phyloP scores from a whole-genome alignment of 2,113 vertebrate species.

The Xenopus laevis region DNA sequence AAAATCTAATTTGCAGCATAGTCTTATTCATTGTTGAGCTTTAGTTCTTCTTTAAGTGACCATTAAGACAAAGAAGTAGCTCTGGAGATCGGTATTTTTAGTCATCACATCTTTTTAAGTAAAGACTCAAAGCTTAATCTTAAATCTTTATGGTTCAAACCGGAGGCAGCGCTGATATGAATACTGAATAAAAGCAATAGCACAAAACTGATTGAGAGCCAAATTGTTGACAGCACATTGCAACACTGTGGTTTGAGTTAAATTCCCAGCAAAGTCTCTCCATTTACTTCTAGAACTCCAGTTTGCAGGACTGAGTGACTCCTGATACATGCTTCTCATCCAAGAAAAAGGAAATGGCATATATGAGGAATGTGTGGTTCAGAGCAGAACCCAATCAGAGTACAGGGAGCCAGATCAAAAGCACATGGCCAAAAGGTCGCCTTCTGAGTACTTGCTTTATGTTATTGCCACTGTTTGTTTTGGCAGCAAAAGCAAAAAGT shows the following conservation, averaged over 20 bases:
- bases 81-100: no score
- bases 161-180: no score
- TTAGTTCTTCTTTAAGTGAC: no score
- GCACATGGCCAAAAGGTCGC: slow-evolving; percentile 23
- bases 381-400: slow-evolving; percentile 30
- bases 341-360: slow-evolving; percentile 41
- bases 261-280: slow-evolving; percentile 8
- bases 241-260: slow-evolving; percentile 7
- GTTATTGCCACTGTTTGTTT: slow-evolving; percentile 35
- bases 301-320: slow-evolving; percentile 23
- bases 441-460: slow-evolving; percentile 35
- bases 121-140: no score
- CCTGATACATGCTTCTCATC: slow-evolving; percentile 15
- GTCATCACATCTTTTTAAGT: no score
- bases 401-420: slow-evolving; percentile 25
- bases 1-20: no score
- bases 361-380: slow-evolving; percentile 40
- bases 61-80: no score
- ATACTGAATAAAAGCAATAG: not conserved
- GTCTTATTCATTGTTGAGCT: no score
- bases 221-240: slow-evolving; percentile 29
- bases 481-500: slow-evolving; percentile 31
- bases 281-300: slow-evolving; percentile 3
- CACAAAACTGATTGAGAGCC: slow-evolving; percentile 10
- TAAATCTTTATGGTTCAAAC: no score